These are phyloP conservation scores for Centropus bengalensis DNA, from an alignment of 2,113 vertebrate genomes.

Conservation along the genomic window DNA sequence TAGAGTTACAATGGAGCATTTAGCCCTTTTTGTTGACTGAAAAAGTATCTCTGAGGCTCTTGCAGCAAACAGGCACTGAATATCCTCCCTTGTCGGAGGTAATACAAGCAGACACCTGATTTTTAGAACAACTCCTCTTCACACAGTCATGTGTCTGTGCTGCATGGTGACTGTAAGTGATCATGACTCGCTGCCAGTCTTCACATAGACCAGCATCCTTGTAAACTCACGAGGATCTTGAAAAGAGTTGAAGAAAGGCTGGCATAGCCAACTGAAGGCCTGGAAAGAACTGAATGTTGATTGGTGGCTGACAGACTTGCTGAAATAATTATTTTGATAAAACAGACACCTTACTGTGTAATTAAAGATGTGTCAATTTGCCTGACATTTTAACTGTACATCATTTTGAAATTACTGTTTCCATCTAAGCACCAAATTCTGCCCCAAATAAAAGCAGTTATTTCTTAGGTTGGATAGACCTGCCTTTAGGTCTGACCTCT, in stretches of 20 bases:
- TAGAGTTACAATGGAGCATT: neutral
- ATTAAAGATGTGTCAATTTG: neutral
- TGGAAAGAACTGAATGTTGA: neutral
- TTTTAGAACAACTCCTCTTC: neutral
- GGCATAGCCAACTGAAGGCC: neutral
- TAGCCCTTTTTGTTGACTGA: neutral
- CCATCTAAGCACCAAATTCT: neutral
- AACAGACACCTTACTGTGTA: neutral
- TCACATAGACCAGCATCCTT: neutral
- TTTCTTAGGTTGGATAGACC: neutral
- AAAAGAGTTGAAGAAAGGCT: neutral
- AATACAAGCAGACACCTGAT: neutral
- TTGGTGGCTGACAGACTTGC: neutral
- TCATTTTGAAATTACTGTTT: neutral
- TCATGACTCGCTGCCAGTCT: neutral
- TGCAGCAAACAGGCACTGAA: neutral
- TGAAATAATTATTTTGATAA: conserved; percentile 10
- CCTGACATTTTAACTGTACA: neutral
- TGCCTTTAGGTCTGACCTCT: neutral
- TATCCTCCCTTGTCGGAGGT: neutral
- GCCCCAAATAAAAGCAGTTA: neutral
- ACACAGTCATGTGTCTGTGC: neutral
- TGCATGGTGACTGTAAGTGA: neutral
- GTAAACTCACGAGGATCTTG: neutral
- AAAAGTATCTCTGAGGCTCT: neutral